phyloP scores from a whole-genome alignment of 2,797 vertebrate genomes.

The Onychomys torridus region DNA sequence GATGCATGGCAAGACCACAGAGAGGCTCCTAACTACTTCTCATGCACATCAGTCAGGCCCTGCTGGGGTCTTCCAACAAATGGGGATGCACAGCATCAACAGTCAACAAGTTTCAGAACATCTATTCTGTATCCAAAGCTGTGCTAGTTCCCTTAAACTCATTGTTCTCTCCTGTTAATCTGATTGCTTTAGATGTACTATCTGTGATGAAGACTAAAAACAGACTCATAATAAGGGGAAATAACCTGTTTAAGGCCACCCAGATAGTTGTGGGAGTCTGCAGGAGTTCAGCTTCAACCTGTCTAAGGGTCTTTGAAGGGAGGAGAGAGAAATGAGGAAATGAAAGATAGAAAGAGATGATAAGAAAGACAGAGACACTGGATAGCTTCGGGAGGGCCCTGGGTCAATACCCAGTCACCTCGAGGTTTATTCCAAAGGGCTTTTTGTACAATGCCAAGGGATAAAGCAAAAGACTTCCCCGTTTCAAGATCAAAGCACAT shows the following conservation, averaged over 20 bases:
- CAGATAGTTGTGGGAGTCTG: neutral
- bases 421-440: too few relatives aligned
- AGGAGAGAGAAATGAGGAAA: too few relatives aligned
- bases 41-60: neutral
- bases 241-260: neutral
- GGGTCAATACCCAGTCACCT: too few relatives aligned
- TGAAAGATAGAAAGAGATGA: too few relatives aligned
- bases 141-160: neutral
- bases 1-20: neutral
- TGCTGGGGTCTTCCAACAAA: neutral
- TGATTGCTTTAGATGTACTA: neutral
- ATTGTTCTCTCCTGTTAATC: slow-evolving; percentile 32
- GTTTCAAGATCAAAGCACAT: too few relatives aligned
- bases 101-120: neutral
- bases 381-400: too few relatives aligned
- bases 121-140: neutral
- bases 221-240: slow-evolving; percentile 38
- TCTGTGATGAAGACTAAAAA: slow-evolving; percentile 7
- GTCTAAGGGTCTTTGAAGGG: too few relatives aligned
- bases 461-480: too few relatives aligned
- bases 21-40: neutral
- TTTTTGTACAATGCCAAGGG: too few relatives aligned
- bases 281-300: too few relatives aligned
- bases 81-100: neutral
- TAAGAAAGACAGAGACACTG: too few relatives aligned